Conservation (phyloP, 2,888 invertebrate species). For the Malthinus flaveolus region DNA sequence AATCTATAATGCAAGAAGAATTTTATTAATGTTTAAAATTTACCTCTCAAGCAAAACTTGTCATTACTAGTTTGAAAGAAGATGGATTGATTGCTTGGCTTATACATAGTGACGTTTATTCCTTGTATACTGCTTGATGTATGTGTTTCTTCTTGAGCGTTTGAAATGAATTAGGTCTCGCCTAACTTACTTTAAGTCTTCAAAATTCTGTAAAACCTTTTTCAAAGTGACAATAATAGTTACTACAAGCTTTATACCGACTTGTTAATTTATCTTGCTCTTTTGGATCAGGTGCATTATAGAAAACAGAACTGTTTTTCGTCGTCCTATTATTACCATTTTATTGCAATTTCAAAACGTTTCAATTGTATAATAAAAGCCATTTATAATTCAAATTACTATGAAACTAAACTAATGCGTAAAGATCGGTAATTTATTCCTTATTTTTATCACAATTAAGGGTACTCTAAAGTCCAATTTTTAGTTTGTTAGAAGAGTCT, state of each 20-base stretch:
- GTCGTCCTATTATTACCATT: too few species aligned
- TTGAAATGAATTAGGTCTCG: slow-evolving; percentile 21
- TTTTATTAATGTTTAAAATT: slow-evolving; percentile 20
- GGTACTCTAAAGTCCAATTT: too few species aligned
- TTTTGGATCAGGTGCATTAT: too few species aligned
- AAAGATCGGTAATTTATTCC: too few species aligned
- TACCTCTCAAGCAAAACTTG: slow-evolving; percentile 21
- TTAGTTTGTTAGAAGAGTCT: too few species aligned
- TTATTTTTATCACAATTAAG: too few species aligned
- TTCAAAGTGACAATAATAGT: slow-evolving; percentile 6
- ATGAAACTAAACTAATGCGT: too few species aligned
- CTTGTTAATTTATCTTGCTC: too few species aligned
- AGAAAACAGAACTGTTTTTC: too few species aligned
- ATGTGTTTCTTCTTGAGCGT: slow-evolving; percentile 29
- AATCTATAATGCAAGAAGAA: slow-evolving; percentile 19
- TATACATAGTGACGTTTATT: slow-evolving; percentile 33
- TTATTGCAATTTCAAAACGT: too few species aligned
- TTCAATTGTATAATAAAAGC: too few species aligned
- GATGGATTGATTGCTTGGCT: slow-evolving; percentile 35
- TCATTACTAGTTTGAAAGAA: slow-evolving; percentile 29
- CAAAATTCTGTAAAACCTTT: slow-evolving; percentile 7
- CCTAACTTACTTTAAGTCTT: slow-evolving; percentile 17
- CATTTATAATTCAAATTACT: too few species aligned
- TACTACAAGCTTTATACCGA: background rate
- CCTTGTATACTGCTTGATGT: slow-evolving; percentile 33